Base-by-base conservation (phyloP, 2,888 invertebrate genomes). In the Smittia sp. region DNA sequence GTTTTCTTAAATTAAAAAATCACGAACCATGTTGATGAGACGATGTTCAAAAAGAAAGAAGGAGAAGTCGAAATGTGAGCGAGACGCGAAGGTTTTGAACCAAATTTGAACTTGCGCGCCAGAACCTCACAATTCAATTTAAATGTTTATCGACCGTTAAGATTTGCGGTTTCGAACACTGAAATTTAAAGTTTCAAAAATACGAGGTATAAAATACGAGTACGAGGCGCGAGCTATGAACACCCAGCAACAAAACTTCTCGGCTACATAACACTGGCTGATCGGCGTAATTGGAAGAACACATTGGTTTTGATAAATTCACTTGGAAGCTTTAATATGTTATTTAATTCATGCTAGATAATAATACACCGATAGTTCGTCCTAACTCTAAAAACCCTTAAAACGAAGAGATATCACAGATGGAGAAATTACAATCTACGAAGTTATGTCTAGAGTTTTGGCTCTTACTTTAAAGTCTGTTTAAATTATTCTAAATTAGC, bases 1-100 rank as follows among this genome's bases (percentile, higher is more conserved):
- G 70, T 52, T 62, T 67, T 46, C 11, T 46, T 54, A 62, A 15
- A 6, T n/a, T 20, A 54, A 68, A 63, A 74, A 52, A 18, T 46
- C 83, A 85, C 87, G 85, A 86, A 87, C 88, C 88, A 88, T 88
- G 85, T 46, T 87, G 85, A 85, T 85, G 46, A 15, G 85, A 86
- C 85, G 86, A 84, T 86, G 86, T 81, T 80, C 85, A 86, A 86
- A 87, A 87, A 85, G 85, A 81, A 75, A 75, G 70, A 58, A 24
- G 7, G 24, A 46, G 46, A 46, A 6, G 32, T 9, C 3, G 9
- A 9, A 32, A 6, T 9, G 32, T 9, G 32, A 9, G 32, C 32
- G n/a, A n/a, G n/a, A n/a, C n/a, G n/a, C n/a, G n/a, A n/a, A n/a
- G n/a, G n/a, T n/a, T n/a, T n/a, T n/a, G n/a, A n/a, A n/a, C n/a